Evolutionary conservation across 2,797 vertebrate genomes (phyloP), one percentile per base, ranked within the genome.

Genomic region (Clarias pachynema): DNA sequence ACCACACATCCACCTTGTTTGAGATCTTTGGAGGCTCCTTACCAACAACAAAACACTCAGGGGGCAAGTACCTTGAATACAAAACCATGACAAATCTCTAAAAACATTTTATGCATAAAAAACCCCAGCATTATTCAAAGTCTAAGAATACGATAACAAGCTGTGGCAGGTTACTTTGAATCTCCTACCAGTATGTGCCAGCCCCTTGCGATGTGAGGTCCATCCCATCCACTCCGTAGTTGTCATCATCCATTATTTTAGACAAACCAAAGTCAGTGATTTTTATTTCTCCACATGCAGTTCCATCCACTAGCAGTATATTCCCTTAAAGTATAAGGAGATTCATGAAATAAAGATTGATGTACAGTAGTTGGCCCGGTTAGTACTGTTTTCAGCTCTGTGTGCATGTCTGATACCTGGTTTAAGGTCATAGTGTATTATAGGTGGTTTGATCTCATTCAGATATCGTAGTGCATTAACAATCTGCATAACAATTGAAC

Each of bases 1-100:
- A 99, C 98, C 98, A 99, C 44, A 99, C 98, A 0, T 99, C 98
- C 93, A 99, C 98, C 91, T 99, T 99, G 92, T 99, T 99, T 90
- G 98, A 99, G 94, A 99, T 99, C 96, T 99, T 99, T 91, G 98
- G 98, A 89, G 98, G 98, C 90, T 99, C 98, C 94, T 99, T 99
- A 86, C 98, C 98, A 89, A 99, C 98, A 91, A 99, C 98, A 94
- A 99, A 99, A 94, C 98, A 99, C 86, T 99, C 98, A 65, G 98
- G 98, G 91, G 98, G 98, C 92, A 99, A 93, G 91, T 99, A 99
- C 98, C 98, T 99, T 87, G 29, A 69, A 75, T 0, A 53, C 0
- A 40, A 69, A 81, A 9, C 8, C 29, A 75, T 20, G 24, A 53
- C 0, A 34, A 44, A 66, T 65, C 24, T 74, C 7, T 57, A n/a